Evolutionary conservation across 1,140 invertebrate species (phyloP), one percentile per base, ranked within the genome.

Genomic region (Helicoverpa armigera): DNA sequence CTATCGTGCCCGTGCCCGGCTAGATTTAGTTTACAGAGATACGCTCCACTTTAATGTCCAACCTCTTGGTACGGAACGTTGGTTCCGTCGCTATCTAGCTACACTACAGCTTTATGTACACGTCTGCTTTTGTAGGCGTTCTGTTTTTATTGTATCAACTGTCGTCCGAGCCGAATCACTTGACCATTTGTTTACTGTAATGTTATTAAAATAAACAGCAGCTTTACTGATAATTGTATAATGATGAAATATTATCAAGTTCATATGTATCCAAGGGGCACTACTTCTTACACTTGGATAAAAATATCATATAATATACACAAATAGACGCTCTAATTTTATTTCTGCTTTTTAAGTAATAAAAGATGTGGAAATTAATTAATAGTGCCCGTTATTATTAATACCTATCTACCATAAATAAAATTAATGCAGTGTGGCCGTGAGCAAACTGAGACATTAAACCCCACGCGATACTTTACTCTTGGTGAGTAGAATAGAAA

Each of bases 11-110:
- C 79, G 75, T 80, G 84, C 79, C 83, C 84, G 83, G 82, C 75
- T 84, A 91, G 88, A 91, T 91, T 91, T 91, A 93, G 81, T 92
- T 86, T 88, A 82, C 80, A 82, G 82, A 90, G 86, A 91, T 91
- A 91, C 86, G 83, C 81, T 86, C 83, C 83, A 86, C 82, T 87
- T 89, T 88, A 89, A 87, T 91, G 86, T 88, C 85, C 84, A 87
- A 85, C 86, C 88, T 86, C 82, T 86, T 82, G 80, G 51, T 80
- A 73, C 16, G 74, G 75, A 73, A 81, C 76, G 81, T 79, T 82
- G 69, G 54, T 69, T 75, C 56, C 54, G 31, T 70, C 73, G 67
- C 79, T 83, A 60, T 79, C 31, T 79, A 60, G n/a, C 53, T 77
- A 51, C 60, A 65, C 53, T 65, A 51, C 43, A 18, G 16, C 50